phyloP scores from a whole-genome alignment of 2,113 vertebrate genomes.

The Raja brachyura region DNA sequence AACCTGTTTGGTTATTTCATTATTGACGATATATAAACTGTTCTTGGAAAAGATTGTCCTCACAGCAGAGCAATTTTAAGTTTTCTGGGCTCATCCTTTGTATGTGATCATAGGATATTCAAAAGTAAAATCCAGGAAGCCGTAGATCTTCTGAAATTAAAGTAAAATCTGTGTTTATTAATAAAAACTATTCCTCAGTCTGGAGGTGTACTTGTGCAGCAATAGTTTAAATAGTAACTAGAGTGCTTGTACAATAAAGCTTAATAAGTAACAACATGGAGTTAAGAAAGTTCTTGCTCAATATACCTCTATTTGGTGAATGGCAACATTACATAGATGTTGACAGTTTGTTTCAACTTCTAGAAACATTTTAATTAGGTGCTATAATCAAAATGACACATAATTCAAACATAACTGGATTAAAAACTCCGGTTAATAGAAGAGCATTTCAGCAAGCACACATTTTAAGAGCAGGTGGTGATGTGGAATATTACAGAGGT shows the following conservation, averaged over 20 bases:
- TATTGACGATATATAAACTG: neutral
- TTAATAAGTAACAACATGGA: conserved; percentile 30
- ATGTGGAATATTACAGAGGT: conserved; percentile 3
- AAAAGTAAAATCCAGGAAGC: neutral
- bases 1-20: neutral
- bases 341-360: neutral
- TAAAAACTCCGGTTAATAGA: neutral
- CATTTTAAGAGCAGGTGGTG: neutral
- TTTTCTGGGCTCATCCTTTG: neutral
- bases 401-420: neutral
- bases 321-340: neutral
- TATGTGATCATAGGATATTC: neutral
- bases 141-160: neutral
- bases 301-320: neutral
- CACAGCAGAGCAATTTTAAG: neutral
- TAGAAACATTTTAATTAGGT: neutral
- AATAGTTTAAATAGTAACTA: conserved; percentile 16
- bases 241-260: neutral
- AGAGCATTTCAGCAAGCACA: neutral
- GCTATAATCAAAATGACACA: neutral
- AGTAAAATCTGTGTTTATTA: neutral
- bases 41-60: neutral
- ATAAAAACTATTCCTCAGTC: neutral
- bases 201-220: neutral
- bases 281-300: neutral